Evolutionary conservation across 2,113 vertebrate species (phyloP).

Genomic region (Oceanites oceanicus): DNA sequence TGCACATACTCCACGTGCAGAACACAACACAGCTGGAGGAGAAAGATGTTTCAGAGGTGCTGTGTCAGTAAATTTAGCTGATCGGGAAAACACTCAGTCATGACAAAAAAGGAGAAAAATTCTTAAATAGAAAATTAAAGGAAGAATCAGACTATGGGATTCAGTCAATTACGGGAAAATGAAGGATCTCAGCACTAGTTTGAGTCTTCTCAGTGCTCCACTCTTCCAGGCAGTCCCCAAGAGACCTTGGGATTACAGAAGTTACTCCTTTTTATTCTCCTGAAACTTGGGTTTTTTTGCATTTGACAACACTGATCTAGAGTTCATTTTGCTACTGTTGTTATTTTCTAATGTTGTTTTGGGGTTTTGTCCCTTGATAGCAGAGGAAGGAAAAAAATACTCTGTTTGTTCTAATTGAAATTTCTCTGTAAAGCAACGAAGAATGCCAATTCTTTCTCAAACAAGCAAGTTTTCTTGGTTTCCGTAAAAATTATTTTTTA

Average conservation of each 20-base stretch:
- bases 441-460: background rate
- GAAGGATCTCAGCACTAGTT: background rate
- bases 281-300: background rate
- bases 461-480: background rate
- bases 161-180: background rate
- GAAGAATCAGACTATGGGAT: background rate
- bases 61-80: background rate
- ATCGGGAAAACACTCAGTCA: background rate
- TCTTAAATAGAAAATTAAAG: background rate
- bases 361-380: background rate
- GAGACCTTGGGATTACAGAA: background rate
- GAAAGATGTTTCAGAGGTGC: background rate
- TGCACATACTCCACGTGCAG: rapidly evolving
- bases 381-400: background rate
- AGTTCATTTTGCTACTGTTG: background rate
- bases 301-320: background rate
- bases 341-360: background rate
- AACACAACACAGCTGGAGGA: background rate
- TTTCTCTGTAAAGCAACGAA: background rate
- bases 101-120: background rate
- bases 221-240: background rate
- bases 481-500: background rate
- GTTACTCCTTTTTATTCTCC: background rate
- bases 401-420: background rate
- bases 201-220: background rate